Evolutionary conservation across 2,113 vertebrate species (phyloP).

Genomic region (Tyrannus savana): DNA sequence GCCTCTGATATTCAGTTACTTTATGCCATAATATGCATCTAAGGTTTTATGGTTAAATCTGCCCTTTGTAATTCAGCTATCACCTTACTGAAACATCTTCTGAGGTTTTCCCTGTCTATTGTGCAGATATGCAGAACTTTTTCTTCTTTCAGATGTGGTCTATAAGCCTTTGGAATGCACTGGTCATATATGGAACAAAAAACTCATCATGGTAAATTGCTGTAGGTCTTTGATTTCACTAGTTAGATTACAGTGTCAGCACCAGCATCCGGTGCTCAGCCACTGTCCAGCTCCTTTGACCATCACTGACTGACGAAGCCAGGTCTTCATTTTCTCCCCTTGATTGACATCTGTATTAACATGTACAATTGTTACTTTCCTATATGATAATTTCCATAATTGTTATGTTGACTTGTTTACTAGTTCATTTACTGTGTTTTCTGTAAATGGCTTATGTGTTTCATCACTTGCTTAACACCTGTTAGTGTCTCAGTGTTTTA

Average conservation of each 20-base stretch:
- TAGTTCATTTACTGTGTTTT: neutral
- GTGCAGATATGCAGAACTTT: neutral
- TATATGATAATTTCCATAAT: neutral
- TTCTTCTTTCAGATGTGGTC: neutral
- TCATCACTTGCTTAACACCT: fast-evolving
- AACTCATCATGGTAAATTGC: neutral
- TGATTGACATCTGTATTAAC: neutral
- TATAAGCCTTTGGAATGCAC: neutral
- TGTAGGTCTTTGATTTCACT: neutral
- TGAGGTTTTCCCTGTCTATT: neutral
- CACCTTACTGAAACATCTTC: neutral
- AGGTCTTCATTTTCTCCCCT: neutral
- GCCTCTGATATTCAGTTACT: neutral
- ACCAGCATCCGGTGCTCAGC: neutral
- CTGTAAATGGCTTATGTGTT: neutral
- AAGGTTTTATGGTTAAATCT: neutral
- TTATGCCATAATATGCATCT: neutral
- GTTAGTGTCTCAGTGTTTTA: neutral
- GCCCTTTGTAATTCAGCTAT: neutral
- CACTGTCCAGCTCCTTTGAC: neutral
- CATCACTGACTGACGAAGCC: neutral
- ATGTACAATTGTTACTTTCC: neutral
- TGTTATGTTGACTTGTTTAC: neutral
- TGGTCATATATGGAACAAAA: neutral
- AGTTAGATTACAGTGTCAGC: neutral